phyloP scores from a whole-genome alignment of 2,113 vertebrate species.

The Aix galericulata region DNA sequence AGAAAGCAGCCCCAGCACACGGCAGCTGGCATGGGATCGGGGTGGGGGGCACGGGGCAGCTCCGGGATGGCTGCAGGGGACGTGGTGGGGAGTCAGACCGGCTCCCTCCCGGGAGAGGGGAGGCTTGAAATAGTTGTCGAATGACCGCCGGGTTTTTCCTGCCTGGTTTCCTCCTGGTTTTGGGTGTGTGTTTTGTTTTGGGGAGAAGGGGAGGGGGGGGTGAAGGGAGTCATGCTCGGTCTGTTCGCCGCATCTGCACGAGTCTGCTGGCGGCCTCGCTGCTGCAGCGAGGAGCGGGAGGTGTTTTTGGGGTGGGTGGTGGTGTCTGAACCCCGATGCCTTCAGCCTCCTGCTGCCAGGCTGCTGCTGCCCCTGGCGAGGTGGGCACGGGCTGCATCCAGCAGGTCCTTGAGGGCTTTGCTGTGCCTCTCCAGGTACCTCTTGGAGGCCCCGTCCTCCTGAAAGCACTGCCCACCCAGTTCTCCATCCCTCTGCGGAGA shows the following conservation, averaged over 20 bases:
- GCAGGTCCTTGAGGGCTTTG: background rate
- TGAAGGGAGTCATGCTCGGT: accelerated
- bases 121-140: background rate
- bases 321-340: background rate
- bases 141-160: background rate
- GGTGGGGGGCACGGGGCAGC: background rate
- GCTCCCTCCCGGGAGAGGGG: background rate
- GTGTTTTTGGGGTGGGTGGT: accelerated
- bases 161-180: background rate
- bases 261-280: accelerated
- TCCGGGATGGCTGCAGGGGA: background rate
- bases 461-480: no score
- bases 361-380: background rate
- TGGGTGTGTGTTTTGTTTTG: constrained; percentile 10
- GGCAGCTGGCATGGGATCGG: background rate
- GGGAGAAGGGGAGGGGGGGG: background rate
- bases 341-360: background rate
- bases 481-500: background rate
- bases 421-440: background rate
- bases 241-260: background rate
- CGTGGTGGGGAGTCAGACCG: background rate
- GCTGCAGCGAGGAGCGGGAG: background rate
- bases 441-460: background rate
- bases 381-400: no score
- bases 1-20: background rate